Conservation (phyloP, 2,888 invertebrate genomes). For the Acronicta psi region DNA sequence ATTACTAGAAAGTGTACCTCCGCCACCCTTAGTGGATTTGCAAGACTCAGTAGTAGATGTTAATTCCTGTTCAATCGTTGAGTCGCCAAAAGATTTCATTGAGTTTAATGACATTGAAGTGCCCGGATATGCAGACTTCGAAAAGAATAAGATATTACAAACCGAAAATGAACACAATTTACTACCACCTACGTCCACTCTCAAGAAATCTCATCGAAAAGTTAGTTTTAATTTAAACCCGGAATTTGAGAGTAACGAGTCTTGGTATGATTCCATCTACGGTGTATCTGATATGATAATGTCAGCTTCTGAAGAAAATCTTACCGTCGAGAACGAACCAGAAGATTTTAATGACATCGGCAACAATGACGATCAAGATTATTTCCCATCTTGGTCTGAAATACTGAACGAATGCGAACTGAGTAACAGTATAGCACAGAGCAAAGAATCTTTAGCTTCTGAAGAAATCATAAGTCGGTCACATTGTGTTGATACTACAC, state of each 20-base stretch:
- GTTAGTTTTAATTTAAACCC: slow-evolving; percentile 70
- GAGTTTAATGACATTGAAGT: slow-evolving; percentile 70
- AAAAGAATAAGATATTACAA: slow-evolving; percentile 66
- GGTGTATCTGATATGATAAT: slow-evolving; percentile 72
- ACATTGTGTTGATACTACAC: slow-evolving; percentile 57
- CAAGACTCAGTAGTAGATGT: slow-evolving; percentile 28
- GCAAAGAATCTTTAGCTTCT: slow-evolving; percentile 57
- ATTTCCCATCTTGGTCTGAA: slow-evolving; percentile 76
- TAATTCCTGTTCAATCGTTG: slow-evolving; percentile 50
- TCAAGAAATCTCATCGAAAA: slow-evolving; percentile 69
- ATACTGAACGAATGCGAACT: slow-evolving; percentile 71
- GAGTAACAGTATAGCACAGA: slow-evolving; percentile 63
- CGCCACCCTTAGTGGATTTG: slow-evolving; percentile 74
- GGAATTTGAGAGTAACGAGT: slow-evolving; percentile 65
- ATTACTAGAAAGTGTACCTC: slow-evolving; percentile 75
- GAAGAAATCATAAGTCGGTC: slow-evolving; percentile 76
- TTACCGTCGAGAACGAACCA: slow-evolving; percentile 12
- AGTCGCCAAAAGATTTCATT: slow-evolving; percentile 46
- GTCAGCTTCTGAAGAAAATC: slow-evolving; percentile 30
- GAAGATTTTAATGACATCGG: slow-evolving; percentile 25
- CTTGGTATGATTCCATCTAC: slow-evolving; percentile 81
- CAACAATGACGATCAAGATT: slow-evolving; percentile 55
- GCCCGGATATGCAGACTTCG: slow-evolving; percentile 77
- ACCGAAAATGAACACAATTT: slow-evolving; percentile 52
- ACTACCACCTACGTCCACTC: slow-evolving; percentile 72